Base-by-base conservation (phyloP, 2,888 invertebrate genomes). In the Aphidius colemani region DNA sequence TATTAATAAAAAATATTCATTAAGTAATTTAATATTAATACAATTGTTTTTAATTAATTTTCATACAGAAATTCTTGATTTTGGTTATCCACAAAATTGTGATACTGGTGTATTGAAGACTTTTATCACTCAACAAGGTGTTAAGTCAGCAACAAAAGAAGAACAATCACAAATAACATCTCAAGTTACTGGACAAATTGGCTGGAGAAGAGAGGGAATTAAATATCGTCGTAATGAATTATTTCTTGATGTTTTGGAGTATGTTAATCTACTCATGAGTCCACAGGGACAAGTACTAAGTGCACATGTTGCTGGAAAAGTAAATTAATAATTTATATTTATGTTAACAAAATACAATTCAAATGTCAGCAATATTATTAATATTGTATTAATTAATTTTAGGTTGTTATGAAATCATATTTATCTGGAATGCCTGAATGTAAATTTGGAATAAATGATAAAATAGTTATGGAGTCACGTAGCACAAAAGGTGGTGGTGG, bases 381-480 rank as follows among this genome's bases (percentile, higher is more conserved):
- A 57, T 61, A 18, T 18, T 7, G 8, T 18, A 46, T 46, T 46
- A 66, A 59, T 65, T 59, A 7, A 11, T 56, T 65, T 41, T 53
- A 82, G 82, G 97, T 99, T 61, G 96, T 98, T 46, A 99, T 99
- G 99, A 99, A 99, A 85, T 97, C 98, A 0, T 99, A 98, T 82
- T 85, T 99, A 66, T 98, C 98, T 39, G 99, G 99, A 44, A 99
- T 99, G 99, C 99, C 99, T 0, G 99, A 99, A 83, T 99, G 99
- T 86, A 99, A 99, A 86, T 99, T 94, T 82, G 99, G 99, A 11
- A 98, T 99, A 78, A 99, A 99, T 78, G 99, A 99, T 83, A 99
- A 99, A 84, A 95, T 99, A 65, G 95, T 98, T 7, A 96, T 99
- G 95, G 99, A 99, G 78, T 90, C 94, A 0, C 94, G 94, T 80